Base-by-base conservation (phyloP, 2,888 invertebrate species). In the Heliconius erato region DNA sequence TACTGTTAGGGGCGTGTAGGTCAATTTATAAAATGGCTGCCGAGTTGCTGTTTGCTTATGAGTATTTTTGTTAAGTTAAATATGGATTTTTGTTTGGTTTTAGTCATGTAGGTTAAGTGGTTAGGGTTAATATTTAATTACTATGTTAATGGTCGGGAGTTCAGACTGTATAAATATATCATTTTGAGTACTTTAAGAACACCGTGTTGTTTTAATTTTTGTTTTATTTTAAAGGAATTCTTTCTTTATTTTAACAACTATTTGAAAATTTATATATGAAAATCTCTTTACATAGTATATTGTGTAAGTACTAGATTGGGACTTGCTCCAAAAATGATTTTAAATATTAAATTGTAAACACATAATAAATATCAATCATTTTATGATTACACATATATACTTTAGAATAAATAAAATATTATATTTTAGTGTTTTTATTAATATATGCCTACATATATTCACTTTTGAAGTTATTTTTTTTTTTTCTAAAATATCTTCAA, bases 21-120 rank as follows among this genome's bases (percentile, higher is more conserved):
- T 81, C 81, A 81, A 78, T 81, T 78, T 81, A 78, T 81, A 35
- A 78, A 77, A 71, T 81, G 77, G 71, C 69, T 71, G 77, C 71
- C 71, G 77, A 78, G 71, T 49, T 28, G 3, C 19, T 72, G 49
- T 76, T 32, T 76, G 14, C 19, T 6, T 76, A 23, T 59, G 23
- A 74, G 32, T 74, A 44, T 44, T 71, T 71, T 71, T 71, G 11
- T 71, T 40, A 12, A 71, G 35, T 71, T 69, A 35, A 71, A 40
- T 71, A 71, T 71, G 40, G 40, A 12, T n/a, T 71, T 71, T 16
- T 14, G 69, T 35, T 69, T 69, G 69, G 2, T 35, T 40, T 35
- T 35, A 35, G 3, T 28, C 23, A 4, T 69, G 7, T 69, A 23
- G 23, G 69, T 23, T 35, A 11, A 69, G 69, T 35, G 69, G 69